A percentile compares a stretch with the other conserved stretches of the same genome.
Conservation (phyloP, 2,113 vertebrate genomes). For the Oenanthe oenanthe region DNA sequence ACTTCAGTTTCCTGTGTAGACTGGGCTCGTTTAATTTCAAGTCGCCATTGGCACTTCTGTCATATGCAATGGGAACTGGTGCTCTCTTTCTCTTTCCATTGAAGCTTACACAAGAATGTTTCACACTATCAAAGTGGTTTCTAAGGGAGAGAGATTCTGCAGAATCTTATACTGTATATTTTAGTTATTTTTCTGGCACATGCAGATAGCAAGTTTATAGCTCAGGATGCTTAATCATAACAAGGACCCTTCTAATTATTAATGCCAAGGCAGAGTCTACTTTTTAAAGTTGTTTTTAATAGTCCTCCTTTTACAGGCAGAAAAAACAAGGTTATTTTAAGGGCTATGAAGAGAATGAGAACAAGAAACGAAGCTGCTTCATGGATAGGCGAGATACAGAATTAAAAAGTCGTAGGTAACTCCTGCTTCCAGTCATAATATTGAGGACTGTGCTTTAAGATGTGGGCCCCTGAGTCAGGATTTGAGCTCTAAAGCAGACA, state of each 20-base stretch:
- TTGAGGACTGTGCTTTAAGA: neutral
- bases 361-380: neutral
- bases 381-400: neutral
- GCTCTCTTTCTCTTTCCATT: neutral
- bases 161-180: neutral
- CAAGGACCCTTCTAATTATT: neutral
- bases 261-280: neutral
- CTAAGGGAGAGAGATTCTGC: neutral
- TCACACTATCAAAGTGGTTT: neutral
- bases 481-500: neutral
- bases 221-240: neutral
- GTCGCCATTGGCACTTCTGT: neutral
- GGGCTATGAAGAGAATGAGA: neutral
- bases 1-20: constrained; percentile 1
- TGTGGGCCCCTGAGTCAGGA: neutral
- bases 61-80: neutral
- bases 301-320: neutral
- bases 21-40: constrained; percentile 17
- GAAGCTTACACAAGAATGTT: neutral
- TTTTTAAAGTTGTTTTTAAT: neutral
- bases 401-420: neutral
- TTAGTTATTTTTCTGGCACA: neutral
- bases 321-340: neutral
- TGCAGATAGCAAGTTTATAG: neutral
- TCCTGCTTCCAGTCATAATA: neutral